These are phyloP conservation scores for Brachyrhaphis roseni DNA, from an alignment of 2,797 vertebrate species.

Conservation along the genomic window DNA sequence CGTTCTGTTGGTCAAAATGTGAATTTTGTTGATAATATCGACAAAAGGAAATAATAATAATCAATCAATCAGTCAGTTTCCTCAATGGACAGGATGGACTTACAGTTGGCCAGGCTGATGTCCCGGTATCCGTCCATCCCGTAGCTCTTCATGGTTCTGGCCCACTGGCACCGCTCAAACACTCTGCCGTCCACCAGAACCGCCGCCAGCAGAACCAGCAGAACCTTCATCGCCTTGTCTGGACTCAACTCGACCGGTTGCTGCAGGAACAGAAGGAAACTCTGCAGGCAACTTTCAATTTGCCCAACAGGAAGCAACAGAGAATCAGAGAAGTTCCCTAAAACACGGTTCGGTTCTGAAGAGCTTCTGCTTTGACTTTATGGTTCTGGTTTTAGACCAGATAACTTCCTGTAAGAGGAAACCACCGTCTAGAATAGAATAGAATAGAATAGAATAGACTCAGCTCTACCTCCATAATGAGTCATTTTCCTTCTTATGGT, in stretches of 20 bases:
- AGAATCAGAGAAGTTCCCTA: not conserved
- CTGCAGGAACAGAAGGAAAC: not conserved
- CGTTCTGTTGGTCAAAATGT: not conserved
- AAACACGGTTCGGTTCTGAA: not conserved
- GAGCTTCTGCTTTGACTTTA: not conserved
- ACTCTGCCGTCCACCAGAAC: constrained; percentile 41
- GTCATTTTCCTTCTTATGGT: too few relatives aligned
- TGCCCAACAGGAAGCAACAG: not conserved
- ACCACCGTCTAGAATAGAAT: not conserved
- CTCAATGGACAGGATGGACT: constrained; percentile 36
- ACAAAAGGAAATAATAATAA: too few relatives aligned
- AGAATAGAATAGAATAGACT: not conserved
- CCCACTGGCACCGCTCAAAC: constrained; percentile 69
- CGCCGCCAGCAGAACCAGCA: constrained; percentile 57
- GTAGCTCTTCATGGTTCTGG: constrained; percentile 48
- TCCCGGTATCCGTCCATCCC: constrained; percentile 68
- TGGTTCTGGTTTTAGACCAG: too few relatives aligned
- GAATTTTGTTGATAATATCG: not conserved
- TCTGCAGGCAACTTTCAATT: not conserved
- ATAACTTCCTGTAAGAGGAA: not conserved
- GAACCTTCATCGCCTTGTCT: constrained; percentile 49
- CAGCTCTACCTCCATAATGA: not conserved
- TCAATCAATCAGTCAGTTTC: too few relatives aligned
- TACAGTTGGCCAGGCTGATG: constrained; percentile 74
- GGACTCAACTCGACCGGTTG: not conserved